These are phyloP conservation scores for Puntigrus tetrazona DNA, from an alignment of 2,113 vertebrate species.

Conservation along the genomic window DNA sequence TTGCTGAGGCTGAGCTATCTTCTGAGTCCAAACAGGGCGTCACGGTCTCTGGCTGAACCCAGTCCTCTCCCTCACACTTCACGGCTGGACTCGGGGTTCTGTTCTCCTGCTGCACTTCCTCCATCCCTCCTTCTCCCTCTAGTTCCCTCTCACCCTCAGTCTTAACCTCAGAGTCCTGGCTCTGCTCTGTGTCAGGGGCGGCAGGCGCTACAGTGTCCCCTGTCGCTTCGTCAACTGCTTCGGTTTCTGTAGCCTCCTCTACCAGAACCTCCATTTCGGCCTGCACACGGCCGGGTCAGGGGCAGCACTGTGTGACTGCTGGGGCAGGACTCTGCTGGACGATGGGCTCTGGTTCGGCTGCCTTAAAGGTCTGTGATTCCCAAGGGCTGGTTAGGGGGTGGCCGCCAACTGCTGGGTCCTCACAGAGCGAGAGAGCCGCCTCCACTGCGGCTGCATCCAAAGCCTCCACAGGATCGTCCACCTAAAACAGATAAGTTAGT, in stretches of 20 bases:
- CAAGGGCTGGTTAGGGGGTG: slow-evolving; percentile 90
- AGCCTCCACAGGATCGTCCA: slow-evolving; percentile 92
- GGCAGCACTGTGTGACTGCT: not conserved
- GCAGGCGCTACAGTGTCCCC: not conserved
- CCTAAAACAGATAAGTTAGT: slow-evolving; percentile 70
- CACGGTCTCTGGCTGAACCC: slow-evolving; percentile 73
- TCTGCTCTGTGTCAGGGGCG: not conserved
- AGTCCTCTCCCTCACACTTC: slow-evolving; percentile 78
- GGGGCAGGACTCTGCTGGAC: slow-evolving; percentile 44
- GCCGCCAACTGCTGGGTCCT: slow-evolving; percentile 86
- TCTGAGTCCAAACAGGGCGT: slow-evolving; percentile 81
- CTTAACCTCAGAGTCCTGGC: slow-evolving; percentile 49
- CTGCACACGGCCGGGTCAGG: slow-evolving; percentile 49
- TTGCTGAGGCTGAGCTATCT: slow-evolving; percentile 88
- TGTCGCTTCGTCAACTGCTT: slow-evolving; percentile 23
- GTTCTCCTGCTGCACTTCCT: slow-evolving; percentile 71
- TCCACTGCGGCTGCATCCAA: slow-evolving; percentile 95
- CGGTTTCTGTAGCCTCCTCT: slow-evolving; percentile 36
- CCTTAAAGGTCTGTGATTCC: slow-evolving; percentile 79
- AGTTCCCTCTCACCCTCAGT: slow-evolving; percentile 60
- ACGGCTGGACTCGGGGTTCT: slow-evolving; percentile 71
- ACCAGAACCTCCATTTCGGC: slow-evolving; percentile 60
- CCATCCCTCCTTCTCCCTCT: slow-evolving; percentile 77
- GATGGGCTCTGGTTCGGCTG: slow-evolving; percentile 58
- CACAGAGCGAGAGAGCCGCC: slow-evolving; percentile 93